These are phyloP conservation scores for Petrocephalus sullivani DNA, from an alignment of 2,797 vertebrate genomes.

Conservation along the genomic window DNA sequence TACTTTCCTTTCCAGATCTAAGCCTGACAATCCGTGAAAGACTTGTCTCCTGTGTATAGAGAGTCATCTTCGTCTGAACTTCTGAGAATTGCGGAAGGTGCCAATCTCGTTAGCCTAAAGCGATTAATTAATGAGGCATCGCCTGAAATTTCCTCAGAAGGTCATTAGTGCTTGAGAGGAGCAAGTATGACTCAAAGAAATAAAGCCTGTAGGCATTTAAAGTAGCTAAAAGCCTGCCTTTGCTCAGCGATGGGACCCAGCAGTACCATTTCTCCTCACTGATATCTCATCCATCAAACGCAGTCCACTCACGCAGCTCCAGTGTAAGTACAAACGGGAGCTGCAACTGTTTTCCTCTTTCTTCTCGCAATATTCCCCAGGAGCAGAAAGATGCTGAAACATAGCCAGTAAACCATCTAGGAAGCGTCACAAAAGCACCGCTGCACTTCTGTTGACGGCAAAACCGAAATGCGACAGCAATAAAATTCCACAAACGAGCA, in stretches of 20 bases:
- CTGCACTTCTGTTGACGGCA: neutral
- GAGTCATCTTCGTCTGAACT: slow-evolving; percentile 36
- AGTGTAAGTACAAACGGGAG: slow-evolving; percentile 12
- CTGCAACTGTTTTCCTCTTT: slow-evolving; percentile 6
- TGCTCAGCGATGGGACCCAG: neutral
- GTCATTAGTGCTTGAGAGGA: slow-evolving; percentile 31
- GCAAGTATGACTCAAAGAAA: slow-evolving; percentile 18
- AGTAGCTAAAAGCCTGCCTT: slow-evolving; percentile 10
- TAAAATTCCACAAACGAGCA: neutral
- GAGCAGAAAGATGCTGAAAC: slow-evolving; percentile 8
- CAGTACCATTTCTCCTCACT: neutral
- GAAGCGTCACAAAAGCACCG: neutral
- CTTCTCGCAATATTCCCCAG: slow-evolving; percentile 5
- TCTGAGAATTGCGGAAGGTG: slow-evolving; percentile 37
- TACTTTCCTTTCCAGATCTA: slow-evolving; percentile 7
- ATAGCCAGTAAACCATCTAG: neutral
- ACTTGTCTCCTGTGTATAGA: slow-evolving; percentile 36
- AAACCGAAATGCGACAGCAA: slow-evolving; percentile 2
- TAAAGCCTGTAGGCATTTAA: slow-evolving; percentile 23
- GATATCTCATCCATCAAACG: slow-evolving; percentile 3
- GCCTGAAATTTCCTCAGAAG: slow-evolving; percentile 40
- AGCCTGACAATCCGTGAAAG: slow-evolving; percentile 25
- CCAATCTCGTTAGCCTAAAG: slow-evolving; percentile 39
- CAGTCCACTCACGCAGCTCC: slow-evolving; percentile 10
- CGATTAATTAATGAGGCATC: slow-evolving; percentile 43